Conservation (phyloP, 2,797 vertebrate species). For the Dendrocincla fuliginosa region DNA sequence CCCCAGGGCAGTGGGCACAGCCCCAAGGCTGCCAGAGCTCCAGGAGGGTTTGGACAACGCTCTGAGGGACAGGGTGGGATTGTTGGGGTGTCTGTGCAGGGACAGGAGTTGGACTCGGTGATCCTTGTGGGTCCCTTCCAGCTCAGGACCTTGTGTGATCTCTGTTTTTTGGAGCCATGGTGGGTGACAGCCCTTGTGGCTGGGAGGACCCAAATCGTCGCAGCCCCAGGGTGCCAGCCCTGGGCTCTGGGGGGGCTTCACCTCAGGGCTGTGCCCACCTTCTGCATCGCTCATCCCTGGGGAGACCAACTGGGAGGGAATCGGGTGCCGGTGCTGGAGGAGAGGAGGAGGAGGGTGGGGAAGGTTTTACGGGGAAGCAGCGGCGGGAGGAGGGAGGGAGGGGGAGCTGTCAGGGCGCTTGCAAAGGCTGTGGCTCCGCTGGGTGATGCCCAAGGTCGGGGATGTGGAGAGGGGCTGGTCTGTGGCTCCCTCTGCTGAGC, state of each 20-base stretch:
- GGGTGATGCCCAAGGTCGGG: background rate
- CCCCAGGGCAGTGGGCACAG: background rate
- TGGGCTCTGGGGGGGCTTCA: rapidly evolving
- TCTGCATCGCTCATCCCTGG: rapidly evolving
- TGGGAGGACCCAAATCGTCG: rapidly evolving
- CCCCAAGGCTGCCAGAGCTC: background rate
- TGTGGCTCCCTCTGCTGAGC: constrained; percentile 64
- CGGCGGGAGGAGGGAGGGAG: no score
- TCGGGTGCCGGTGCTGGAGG: rapidly evolving
- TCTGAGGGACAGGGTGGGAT: background rate
- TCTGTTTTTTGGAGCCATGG: no score
- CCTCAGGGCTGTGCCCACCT: background rate
- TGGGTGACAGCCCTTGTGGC: background rate
- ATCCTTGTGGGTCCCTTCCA: background rate
- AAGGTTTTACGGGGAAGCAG: background rate
- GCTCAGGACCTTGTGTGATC: background rate
- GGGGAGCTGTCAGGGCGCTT: rapidly evolving
- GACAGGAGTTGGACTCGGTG: rapidly evolving
- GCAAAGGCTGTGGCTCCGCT: background rate
- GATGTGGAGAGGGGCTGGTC: background rate
- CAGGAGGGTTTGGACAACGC: rapidly evolving
- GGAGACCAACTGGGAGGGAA: no score
- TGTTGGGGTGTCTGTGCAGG: background rate
- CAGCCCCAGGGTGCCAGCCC: background rate
- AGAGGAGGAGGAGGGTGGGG: background rate